Base-by-base conservation (phyloP, 2,888 invertebrate species). In the Pantelozetes paolii region DNA sequence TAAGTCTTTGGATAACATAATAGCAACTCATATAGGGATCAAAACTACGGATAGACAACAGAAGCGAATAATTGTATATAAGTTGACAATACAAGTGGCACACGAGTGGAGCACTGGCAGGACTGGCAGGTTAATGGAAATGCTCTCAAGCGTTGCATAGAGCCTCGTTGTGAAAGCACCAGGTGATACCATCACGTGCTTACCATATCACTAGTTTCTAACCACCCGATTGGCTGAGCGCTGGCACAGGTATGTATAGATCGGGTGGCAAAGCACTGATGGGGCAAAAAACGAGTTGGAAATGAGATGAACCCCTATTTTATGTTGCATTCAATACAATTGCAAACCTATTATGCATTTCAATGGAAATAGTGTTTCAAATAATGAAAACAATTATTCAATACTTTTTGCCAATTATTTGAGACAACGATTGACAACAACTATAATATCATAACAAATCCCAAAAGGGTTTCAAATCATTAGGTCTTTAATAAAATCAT, bases 71-170 rank as follows among this genome's bases (percentile, higher is more conserved):
- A 62, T 62, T 18, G 20, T 54, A 6, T 26, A 54, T 23, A 54
- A 54, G 54, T n/a, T 54, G 32, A 62, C 62, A 30, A 62, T 62
- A 62, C 62, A 62, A 62, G 62, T 62, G 62, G 30, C 62, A 62
- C 62, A 62, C 62, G 62, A 62, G 57, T 59, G n/a, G 50, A 11
- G 57, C 28, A 62, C 62, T 30, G 54, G 5, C 54, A 54, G 54
- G 23, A 45, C 45, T 18, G 57, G 57, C 57, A 57, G 57, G 57
- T 57, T 62, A 62, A 62, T 62, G 62, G 30, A 62, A 62, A 62
- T 9, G 3, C 62, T 62, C 6, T 62, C 30, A 62, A 62, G 62
- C 62, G 62, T 62, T 62, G 6, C 62, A 62, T 11, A 23, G 62
- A 57, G 23, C 28, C 13, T n/a, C 30, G 62, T 62, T 62, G 62